Conservation (phyloP, 2,113 vertebrate species). For the Xyrauchen texanus region DNA sequence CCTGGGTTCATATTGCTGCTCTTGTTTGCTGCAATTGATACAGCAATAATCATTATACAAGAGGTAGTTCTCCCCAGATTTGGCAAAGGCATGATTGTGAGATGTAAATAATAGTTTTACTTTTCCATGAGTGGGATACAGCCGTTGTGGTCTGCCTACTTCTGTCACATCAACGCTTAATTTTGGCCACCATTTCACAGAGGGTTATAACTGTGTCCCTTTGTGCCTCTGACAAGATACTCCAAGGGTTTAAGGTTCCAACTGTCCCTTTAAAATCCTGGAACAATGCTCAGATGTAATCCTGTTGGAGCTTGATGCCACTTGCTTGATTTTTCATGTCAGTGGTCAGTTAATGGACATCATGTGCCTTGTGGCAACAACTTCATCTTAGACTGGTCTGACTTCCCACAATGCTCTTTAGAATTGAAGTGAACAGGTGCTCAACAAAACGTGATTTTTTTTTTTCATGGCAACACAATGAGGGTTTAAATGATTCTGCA, state of each 20-base stretch:
- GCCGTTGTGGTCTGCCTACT: slow-evolving; percentile 13
- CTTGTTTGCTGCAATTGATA: slow-evolving; percentile 31
- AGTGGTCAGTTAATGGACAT: slow-evolving; percentile 15
- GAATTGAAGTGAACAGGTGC: slow-evolving; percentile 1
- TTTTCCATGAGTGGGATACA: slow-evolving; percentile 38
- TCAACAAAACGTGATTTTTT: not conserved
- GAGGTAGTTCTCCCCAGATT: slow-evolving; percentile 19
- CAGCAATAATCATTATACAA: slow-evolving; percentile 36
- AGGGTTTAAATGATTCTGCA: not conserved
- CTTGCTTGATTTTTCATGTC: slow-evolving; percentile 4
- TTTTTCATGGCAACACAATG: too few relatives aligned
- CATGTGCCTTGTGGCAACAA: slow-evolving; percentile 12
- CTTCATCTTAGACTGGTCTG: slow-evolving; percentile 22
- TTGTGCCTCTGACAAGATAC: slow-evolving; percentile 43
- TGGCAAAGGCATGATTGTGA: slow-evolving; percentile 29
- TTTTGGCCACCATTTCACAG: slow-evolving; percentile 33
- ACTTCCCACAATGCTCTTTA: not conserved
- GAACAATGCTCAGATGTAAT: slow-evolving; percentile 50
- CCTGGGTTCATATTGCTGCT: slow-evolving; percentile 10
- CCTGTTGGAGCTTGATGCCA: slow-evolving; percentile 44
- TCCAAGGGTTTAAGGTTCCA: slow-evolving; percentile 40
- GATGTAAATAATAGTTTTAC: slow-evolving; percentile 47
- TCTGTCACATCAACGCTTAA: slow-evolving; percentile 44
- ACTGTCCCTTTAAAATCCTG: slow-evolving; percentile 10
- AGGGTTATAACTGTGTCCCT: slow-evolving; percentile 30